phyloP scores from a whole-genome alignment of 1,140 invertebrate genomes.

The Drosophila yakuba region DNA sequence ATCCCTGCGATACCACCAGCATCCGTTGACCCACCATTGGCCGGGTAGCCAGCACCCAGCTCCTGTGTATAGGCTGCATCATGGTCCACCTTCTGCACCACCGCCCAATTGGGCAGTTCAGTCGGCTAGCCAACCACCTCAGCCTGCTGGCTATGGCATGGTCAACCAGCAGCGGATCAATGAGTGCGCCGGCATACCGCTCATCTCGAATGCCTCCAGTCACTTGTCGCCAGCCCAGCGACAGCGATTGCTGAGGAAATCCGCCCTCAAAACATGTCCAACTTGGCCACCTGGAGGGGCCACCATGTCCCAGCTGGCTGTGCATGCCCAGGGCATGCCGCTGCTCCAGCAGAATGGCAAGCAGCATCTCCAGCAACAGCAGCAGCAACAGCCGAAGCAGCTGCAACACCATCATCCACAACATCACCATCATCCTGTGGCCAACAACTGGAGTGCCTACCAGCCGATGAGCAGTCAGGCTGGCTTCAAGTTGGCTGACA shows the following conservation, averaged over 20 bases:
- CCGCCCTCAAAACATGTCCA: conserved; percentile 24
- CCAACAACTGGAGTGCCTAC: conserved; percentile 52
- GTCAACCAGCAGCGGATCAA: conserved; percentile 80
- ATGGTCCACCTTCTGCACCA: conserved; percentile 13
- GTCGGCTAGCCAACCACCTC: conserved; percentile 1
- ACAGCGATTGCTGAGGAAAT: conserved; percentile 70
- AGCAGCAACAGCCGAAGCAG: conserved; percentile 19
- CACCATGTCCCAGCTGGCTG: conserved; percentile 87
- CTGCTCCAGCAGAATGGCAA: conserved; percentile 86
- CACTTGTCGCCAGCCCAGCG: conserved; percentile 69
- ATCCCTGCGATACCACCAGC: conserved; percentile 51
- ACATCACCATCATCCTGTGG: conserved; percentile 19
- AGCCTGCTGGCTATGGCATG: conserved; percentile 26
- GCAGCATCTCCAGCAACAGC: conserved; percentile 86
- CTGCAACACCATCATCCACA: conserved; percentile 33
- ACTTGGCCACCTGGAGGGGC: conserved; percentile 6
- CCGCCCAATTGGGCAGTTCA: conserved; percentile 14
- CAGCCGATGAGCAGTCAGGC: conserved; percentile 40
- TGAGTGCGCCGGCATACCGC: conserved; percentile 89
- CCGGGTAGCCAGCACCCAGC: conserved; percentile 16
- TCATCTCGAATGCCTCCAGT: conserved; percentile 88
- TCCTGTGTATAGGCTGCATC: conserved; percentile 15
- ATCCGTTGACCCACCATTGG: conserved; percentile 25
- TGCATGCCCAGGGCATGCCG: conserved; percentile 91
- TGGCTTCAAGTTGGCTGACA: conserved; percentile 57